phyloP scores from a whole-genome alignment of 2,888 invertebrate genomes.

The Proisotoma minuta region DNA sequence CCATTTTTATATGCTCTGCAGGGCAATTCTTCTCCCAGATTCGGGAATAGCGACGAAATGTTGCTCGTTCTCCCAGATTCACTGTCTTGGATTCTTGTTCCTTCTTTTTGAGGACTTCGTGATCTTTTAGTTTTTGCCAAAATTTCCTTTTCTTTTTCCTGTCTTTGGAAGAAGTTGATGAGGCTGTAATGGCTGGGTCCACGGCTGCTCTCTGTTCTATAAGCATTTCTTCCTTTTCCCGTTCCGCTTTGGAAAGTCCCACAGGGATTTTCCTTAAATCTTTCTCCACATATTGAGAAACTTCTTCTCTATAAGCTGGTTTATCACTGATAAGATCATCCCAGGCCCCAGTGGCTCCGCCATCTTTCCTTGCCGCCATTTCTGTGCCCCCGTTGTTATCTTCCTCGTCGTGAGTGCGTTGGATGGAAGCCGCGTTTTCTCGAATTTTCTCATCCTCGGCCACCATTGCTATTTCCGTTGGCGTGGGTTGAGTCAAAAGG shows the following conservation, averaged over 20 bases:
- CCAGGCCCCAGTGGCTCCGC: too few species aligned
- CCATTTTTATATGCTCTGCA: conserved; percentile 16
- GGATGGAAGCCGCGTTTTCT: background rate
- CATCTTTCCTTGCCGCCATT: too few species aligned
- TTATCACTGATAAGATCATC: conserved; percentile 23
- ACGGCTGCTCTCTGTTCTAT: too few species aligned
- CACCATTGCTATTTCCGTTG: conserved; percentile 27
- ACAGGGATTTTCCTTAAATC: background rate
- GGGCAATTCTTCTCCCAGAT: conserved; percentile 35
- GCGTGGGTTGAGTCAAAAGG: conserved; percentile 20
- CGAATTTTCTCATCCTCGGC: conserved; percentile 22
- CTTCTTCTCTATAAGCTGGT: conserved; percentile 9
- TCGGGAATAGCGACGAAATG: conserved; percentile 24
- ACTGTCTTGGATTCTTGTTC: background rate
- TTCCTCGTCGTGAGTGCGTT: background rate
- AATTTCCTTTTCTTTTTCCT: background rate
- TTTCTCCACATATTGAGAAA: background rate
- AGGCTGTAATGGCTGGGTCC: background rate
- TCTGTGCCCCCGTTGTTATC: too few species aligned
- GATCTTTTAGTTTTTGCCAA: background rate
- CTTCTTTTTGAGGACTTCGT: conserved; percentile 4
- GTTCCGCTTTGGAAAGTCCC: conserved; percentile 1
- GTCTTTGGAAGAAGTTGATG: background rate
- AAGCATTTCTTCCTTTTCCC: conserved; percentile 9
- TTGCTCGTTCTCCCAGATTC: conserved; percentile 16